phyloP scores from a whole-genome alignment of 53 echinoderm and acorn worm genomes.

The Glandiceps talaboti region DNA sequence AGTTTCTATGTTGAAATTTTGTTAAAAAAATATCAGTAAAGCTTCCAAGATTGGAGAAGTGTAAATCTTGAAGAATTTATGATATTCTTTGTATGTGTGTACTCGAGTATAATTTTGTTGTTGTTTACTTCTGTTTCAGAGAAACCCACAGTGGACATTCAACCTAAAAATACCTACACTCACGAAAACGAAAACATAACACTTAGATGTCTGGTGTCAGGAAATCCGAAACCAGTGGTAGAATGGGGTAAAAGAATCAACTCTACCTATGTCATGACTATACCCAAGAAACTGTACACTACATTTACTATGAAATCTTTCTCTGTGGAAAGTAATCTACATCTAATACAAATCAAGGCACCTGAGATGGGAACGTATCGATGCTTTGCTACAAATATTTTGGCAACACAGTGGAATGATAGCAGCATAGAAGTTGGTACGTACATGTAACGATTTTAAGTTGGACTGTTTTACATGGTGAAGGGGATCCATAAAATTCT shows the following conservation, averaged over 20 bases:
- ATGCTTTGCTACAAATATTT: not conserved
- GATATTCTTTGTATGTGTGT: too few relatives aligned
- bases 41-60: too few relatives aligned
- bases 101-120: too few relatives aligned
- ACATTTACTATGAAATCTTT: too few relatives aligned
- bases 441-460: too few relatives aligned
- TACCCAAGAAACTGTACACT: not conserved
- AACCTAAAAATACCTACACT: not conserved
- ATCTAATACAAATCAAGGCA: not conserved
- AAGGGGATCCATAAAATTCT: too few relatives aligned
- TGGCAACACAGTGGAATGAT: not conserved
- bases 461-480: too few relatives aligned
- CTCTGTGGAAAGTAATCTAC: not conserved
- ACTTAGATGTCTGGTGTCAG: slow-evolving; percentile 22
- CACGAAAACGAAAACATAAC: slow-evolving; percentile 25
- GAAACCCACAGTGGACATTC: slow-evolving; percentile 14
- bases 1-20: too few relatives aligned
- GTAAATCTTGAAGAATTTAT: too few relatives aligned
- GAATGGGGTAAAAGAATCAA: not conserved
- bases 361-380: not conserved
- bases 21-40: too few relatives aligned
- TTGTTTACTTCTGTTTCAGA: too few relatives aligned
- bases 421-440: not conserved
- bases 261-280: not conserved
- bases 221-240: slow-evolving; percentile 20